phyloP scores from a whole-genome alignment of 1,140 invertebrate genomes.

The Bombus consobrinus region DNA sequence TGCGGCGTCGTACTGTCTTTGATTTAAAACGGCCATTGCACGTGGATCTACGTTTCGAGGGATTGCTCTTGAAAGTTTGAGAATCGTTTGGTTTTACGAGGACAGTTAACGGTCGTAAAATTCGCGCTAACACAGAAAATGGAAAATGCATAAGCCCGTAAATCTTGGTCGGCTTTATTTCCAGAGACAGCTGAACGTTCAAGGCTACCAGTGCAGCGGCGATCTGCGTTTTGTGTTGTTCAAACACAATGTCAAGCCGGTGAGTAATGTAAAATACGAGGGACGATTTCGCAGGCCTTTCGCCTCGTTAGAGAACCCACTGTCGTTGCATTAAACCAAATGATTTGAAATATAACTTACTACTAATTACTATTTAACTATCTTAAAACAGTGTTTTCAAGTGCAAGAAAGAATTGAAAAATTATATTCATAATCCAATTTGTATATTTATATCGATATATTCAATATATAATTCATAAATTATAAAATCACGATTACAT shows the following conservation, averaged over 20 bases:
- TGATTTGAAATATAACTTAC: background rate
- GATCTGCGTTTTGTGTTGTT: slow-evolving; percentile 92
- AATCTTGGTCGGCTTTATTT: slow-evolving; percentile 70
- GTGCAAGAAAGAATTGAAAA: too few relatives aligned
- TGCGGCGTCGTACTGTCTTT: background rate
- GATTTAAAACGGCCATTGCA: background rate
- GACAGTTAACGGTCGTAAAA: background rate
- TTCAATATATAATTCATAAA: too few relatives aligned
- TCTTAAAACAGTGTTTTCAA: too few relatives aligned
- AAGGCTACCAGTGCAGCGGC: slow-evolving; percentile 90
- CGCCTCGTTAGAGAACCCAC: background rate
- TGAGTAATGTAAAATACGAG: slow-evolving; percentile 81
- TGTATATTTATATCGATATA: too few relatives aligned
- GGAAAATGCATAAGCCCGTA: slow-evolving; percentile 1
- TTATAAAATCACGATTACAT: background rate
- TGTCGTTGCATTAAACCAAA: background rate
- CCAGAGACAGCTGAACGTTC: slow-evolving; percentile 92
- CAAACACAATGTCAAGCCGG: slow-evolving; percentile 93
- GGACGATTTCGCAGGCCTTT: background rate
- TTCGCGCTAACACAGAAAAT: background rate
- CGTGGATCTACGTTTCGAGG: background rate
- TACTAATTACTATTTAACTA: too few relatives aligned
- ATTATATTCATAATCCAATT: too few relatives aligned
- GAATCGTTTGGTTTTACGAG: background rate
- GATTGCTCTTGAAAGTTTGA: background rate